Evolutionary conservation across 2,797 vertebrate species (phyloP).

Genomic region (Hypotaenidia okinawae): DNA sequence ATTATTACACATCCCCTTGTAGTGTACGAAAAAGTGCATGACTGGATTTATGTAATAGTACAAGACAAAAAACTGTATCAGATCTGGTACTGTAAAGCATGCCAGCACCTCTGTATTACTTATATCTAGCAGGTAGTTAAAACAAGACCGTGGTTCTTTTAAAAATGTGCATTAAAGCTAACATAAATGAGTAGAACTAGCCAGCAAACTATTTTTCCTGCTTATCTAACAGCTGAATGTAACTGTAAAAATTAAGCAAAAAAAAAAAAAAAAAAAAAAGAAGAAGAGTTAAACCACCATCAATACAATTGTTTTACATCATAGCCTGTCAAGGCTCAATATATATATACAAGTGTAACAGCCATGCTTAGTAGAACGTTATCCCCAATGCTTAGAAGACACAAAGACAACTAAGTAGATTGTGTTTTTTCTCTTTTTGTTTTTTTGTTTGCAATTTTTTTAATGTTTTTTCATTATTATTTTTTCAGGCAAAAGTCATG

Average conservation of each 20-base stretch:
- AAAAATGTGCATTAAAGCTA: constrained; percentile 91
- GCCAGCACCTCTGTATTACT: constrained; percentile 88
- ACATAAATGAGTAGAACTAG: constrained; percentile 94
- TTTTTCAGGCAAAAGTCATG: constrained; percentile 92
- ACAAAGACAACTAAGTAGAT: constrained; percentile 92
- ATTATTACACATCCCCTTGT: constrained; percentile 96
- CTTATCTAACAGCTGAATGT: constrained; percentile 91
- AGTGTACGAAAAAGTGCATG: constrained; percentile 98
- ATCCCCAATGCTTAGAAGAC: constrained; percentile 95
- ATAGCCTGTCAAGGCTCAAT: constrained; percentile 92
- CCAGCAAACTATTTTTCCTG: constrained; percentile 93
- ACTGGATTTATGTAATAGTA: constrained; percentile 91
- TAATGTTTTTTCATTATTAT: constrained; percentile 67
- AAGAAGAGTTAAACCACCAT: constrained; percentile 90
- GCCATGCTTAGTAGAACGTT: constrained; percentile 95
- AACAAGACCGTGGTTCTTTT: constrained; percentile 89
- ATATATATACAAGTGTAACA: constrained; percentile 96
- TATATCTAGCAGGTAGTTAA: constrained; percentile 95
- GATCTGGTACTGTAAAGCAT: constrained; percentile 94
- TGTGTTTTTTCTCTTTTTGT: constrained; percentile 46
- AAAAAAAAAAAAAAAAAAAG: neutral
- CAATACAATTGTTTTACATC: constrained; percentile 97
- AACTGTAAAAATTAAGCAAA: constrained; percentile 85
- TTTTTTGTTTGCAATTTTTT: constrained; percentile 28
- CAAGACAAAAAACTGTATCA: constrained; percentile 87